Conservation (phyloP, 2,113 vertebrate species). For the Myxocyprinus asiaticus region DNA sequence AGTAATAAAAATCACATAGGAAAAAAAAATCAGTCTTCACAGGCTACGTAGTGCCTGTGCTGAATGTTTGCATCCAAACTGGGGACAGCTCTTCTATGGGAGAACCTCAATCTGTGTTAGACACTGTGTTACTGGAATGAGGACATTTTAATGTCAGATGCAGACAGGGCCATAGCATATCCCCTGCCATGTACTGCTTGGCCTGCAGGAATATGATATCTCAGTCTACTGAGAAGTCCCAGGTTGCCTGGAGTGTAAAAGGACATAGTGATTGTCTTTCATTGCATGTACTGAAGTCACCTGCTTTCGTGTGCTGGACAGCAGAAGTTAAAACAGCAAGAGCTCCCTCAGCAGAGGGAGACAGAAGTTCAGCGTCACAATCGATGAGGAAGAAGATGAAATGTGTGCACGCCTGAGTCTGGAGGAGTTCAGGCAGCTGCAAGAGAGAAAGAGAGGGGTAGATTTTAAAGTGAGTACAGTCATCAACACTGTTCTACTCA, state of each 20-base stretch:
- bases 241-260: background rate
- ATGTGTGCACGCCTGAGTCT: background rate
- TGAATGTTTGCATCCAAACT: background rate
- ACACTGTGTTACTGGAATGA: background rate
- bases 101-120: background rate
- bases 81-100: background rate
- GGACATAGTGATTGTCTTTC: conserved; percentile 19
- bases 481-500: background rate
- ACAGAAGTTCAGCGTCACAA: conserved; percentile 7
- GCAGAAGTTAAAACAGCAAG: background rate
- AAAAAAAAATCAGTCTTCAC: background rate
- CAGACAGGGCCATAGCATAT: background rate
- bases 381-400: conserved; percentile 26
- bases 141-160: conserved; percentile 5
- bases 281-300: background rate
- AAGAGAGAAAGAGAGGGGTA: background rate
- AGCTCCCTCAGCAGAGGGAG: conserved; percentile 18
- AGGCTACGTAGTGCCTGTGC: background rate
- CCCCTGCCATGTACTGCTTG: background rate
- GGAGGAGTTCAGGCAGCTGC: background rate
- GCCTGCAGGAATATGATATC: conserved; percentile 7
- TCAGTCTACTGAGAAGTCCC: background rate
- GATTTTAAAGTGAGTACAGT: background rate
- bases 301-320: conserved; percentile 15
- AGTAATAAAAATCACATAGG: background rate